These are phyloP conservation scores for Halcyon leucocephala DNA, from an alignment of 2,797 vertebrate genomes.

Conservation along the genomic window DNA sequence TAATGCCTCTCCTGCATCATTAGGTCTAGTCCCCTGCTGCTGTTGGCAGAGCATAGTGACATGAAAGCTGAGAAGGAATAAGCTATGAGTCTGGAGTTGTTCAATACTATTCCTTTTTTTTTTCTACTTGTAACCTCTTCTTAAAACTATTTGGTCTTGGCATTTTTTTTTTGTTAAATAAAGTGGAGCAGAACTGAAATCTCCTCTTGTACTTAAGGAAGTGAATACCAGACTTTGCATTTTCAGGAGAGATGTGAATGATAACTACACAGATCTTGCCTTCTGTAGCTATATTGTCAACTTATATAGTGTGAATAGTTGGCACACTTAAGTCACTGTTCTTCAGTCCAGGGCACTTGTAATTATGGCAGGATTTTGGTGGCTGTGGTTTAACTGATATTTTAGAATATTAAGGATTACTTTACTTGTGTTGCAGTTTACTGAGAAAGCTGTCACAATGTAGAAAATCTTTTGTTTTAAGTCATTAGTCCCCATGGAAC, in stretches of 20 bases:
- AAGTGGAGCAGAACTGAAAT: background rate
- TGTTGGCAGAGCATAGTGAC: background rate
- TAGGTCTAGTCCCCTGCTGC: background rate
- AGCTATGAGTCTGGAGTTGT: background rate
- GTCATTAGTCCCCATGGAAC: background rate
- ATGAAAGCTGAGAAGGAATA: background rate
- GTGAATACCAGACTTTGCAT: background rate
- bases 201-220: background rate
- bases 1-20: background rate
- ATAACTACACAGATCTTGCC: background rate
- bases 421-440: background rate
- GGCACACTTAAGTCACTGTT: background rate
- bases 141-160: background rate
- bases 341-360: background rate
- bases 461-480: rapidly evolving
- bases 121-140: rapidly evolving
- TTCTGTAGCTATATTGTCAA: background rate
- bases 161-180: background rate
- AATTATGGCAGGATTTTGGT: background rate
- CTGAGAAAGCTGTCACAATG: background rate
- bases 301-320: rapidly evolving
- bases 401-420: background rate
- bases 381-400: background rate
- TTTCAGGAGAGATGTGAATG: too few species aligned
- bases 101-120: background rate